These are phyloP conservation scores for Oophaga sylvatica DNA, from an alignment of 2,797 vertebrate genomes.

Conservation along the genomic window DNA sequence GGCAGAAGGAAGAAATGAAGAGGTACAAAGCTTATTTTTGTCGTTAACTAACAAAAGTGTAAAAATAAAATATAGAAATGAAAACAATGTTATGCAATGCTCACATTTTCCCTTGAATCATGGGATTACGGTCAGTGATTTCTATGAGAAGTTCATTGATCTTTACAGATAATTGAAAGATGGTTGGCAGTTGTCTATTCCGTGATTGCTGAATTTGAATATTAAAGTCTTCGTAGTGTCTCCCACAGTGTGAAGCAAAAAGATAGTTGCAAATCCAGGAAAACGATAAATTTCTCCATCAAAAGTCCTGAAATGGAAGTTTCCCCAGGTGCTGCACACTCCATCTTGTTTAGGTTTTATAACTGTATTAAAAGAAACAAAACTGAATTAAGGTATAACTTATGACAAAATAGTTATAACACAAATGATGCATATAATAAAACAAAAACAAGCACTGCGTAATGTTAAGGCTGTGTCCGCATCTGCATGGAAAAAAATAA, in stretches of 20 bases:
- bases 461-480: too few relatives aligned
- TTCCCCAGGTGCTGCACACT: slow-evolving; percentile 82
- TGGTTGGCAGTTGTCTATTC: slow-evolving; percentile 35
- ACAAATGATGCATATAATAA: background rate
- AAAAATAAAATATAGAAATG: background rate
- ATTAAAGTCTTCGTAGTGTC: slow-evolving; percentile 71
- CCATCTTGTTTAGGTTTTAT: background rate
- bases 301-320: slow-evolving; percentile 76
- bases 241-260: slow-evolving; percentile 70
- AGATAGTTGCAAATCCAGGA: slow-evolving; percentile 74
- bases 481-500: too few relatives aligned
- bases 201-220: slow-evolving; percentile 73
- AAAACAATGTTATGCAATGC: background rate
- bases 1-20: too few relatives aligned
- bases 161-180: slow-evolving; percentile 69
- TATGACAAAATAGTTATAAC: background rate
- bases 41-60: too few relatives aligned
- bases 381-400: background rate
- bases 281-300: slow-evolving; percentile 77
- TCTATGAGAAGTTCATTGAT: slow-evolving; percentile 40
- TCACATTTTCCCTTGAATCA: slow-evolving; percentile 32
- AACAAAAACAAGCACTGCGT: background rate
- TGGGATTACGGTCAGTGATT: slow-evolving; percentile 13
- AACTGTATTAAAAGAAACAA: background rate
- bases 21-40: too few relatives aligned